Evolutionary conservation across 1,140 invertebrate genomes (phyloP).

Genomic region (Papilio polytes): DNA sequence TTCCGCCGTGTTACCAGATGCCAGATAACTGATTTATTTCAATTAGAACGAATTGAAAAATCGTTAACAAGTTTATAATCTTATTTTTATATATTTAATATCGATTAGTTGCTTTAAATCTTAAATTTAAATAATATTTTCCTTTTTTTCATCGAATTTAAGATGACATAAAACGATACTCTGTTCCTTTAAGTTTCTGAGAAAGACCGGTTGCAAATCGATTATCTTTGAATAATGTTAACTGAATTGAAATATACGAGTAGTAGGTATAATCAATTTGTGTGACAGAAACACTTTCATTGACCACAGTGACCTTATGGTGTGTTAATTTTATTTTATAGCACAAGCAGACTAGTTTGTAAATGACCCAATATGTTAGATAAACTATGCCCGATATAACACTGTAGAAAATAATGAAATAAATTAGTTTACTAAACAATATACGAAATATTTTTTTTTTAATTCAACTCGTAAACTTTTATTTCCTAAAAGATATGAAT

Average conservation of each 20-base stretch:
- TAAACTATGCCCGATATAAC: neutral
- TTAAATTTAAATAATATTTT: neutral
- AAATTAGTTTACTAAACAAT: neutral
- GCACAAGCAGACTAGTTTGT: neutral
- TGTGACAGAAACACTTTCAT: constrained; percentile 24
- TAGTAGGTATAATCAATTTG: constrained; percentile 2
- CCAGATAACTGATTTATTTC: constrained; percentile 34
- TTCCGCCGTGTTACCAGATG: constrained; percentile 9
- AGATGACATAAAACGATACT: neutral
- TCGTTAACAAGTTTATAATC: constrained; percentile 11
- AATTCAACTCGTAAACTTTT: neutral
- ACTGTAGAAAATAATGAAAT: neutral
- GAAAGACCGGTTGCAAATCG: constrained; percentile 20
- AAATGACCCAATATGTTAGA: neutral
- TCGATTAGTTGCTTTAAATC: neutral
- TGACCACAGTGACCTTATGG: neutral
- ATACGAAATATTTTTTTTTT: neutral
- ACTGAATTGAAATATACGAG: neutral
- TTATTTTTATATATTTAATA: neutral
- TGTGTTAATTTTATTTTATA: constrained; percentile 1
- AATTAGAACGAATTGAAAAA: constrained; percentile 30
- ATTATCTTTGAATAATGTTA: constrained; percentile 19
- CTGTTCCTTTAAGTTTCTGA: neutral
- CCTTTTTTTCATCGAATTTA: neutral
- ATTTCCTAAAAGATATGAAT: neutral